Evolutionary conservation across 1,140 invertebrate species (phyloP).

Genomic region (Schlechtendalia chinensis): DNA sequence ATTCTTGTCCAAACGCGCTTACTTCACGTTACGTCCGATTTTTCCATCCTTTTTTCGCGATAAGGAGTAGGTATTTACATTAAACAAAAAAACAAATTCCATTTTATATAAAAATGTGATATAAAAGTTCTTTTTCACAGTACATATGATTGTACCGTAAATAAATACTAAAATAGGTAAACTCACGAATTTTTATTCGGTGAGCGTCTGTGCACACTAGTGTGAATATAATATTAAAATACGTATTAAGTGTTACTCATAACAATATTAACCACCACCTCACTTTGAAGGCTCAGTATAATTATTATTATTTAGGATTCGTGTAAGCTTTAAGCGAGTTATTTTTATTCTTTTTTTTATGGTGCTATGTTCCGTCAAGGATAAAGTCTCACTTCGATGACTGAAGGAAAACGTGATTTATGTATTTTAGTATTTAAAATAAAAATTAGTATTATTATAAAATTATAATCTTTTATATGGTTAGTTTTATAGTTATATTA

Average conservation of each 20-base stretch:
- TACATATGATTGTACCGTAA: too few relatives aligned
- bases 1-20: neutral
- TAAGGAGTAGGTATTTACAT: too few relatives aligned
- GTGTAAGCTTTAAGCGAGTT: neutral
- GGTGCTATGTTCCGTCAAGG: conserved; percentile 46
- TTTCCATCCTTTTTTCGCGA: conserved; percentile 13
- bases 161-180: too few relatives aligned
- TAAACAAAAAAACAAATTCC: too few relatives aligned
- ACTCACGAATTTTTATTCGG: too few relatives aligned
- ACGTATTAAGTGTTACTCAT: neutral
- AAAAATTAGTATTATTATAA: conserved; percentile 20
- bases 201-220: neutral
- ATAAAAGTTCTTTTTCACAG: too few relatives aligned
- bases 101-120: too few relatives aligned
- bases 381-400: conserved; percentile 30
- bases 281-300: neutral
- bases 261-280: neutral
- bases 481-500: neutral
- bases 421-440: conserved; percentile 26
- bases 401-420: conserved; percentile 48
- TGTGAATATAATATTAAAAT: neutral
- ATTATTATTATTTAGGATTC: conserved; percentile 35
- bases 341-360: neutral
- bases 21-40: neutral
- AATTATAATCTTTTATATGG: conserved; percentile 24